Evolutionary conservation across 1,140 invertebrate genomes (phyloP).

Genomic region (Asobara japonica): DNA sequence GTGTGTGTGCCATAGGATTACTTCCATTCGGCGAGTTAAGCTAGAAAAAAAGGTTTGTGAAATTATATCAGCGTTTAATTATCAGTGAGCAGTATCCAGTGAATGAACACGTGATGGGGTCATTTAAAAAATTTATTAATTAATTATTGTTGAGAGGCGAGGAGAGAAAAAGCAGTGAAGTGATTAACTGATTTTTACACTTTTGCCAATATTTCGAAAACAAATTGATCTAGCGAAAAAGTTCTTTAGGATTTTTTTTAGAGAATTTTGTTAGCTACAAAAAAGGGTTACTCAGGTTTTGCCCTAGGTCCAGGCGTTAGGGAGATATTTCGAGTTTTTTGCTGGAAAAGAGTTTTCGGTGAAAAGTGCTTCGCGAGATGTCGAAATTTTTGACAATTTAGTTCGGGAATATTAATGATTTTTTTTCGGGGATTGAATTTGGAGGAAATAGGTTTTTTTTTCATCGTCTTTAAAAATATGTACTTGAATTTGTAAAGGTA

Average conservation of each 20-base stretch:
- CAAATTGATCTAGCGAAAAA: not conserved
- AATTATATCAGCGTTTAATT: constrained; percentile 6
- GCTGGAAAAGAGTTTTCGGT: too few relatives aligned
- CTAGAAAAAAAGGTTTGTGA: constrained; percentile 26
- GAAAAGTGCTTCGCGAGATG: not conserved
- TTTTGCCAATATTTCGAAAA: not conserved
- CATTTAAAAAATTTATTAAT: too few relatives aligned
- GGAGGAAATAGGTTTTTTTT: too few relatives aligned
- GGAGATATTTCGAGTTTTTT: too few relatives aligned
- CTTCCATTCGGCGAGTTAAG: constrained; percentile 9
- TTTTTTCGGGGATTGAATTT: too few relatives aligned
- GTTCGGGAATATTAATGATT: not conserved
- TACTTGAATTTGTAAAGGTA: constrained; percentile 55
- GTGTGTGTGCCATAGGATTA: constrained; percentile 56
- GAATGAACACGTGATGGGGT: not conserved
- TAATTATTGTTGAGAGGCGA: too few relatives aligned
- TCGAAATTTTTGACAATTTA: not conserved
- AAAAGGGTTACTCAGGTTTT: not conserved
- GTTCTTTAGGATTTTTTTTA: not conserved
- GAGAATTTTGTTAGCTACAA: not conserved
- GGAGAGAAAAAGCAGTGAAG: too few relatives aligned
- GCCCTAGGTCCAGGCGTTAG: not conserved
- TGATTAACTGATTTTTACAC: too few relatives aligned
- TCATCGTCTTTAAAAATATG: too few relatives aligned
- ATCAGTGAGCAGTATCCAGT: constrained; percentile 15